A percentile compares a stretch with the other conserved stretches of the same genome.
Evolutionary conservation across 2,113 vertebrate species (phyloP).

Genomic region (Connochaetes taurinus): DNA sequence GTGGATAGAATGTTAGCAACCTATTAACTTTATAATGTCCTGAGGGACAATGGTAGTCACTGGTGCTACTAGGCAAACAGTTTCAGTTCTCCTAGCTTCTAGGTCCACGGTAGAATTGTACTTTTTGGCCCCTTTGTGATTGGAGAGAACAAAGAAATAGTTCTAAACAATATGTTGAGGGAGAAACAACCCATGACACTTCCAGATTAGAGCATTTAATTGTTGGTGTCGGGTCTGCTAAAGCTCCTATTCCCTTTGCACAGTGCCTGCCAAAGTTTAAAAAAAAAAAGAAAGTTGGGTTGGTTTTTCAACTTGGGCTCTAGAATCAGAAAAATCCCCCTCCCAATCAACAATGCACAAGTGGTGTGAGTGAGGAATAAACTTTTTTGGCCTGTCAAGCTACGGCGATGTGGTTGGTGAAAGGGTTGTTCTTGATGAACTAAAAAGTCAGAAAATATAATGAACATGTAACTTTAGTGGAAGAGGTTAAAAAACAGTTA

Average conservation of each 20-base stretch:
- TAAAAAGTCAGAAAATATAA: neutral
- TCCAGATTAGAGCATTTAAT: neutral
- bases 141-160: neutral
- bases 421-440: neutral
- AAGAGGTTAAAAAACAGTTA: neutral
- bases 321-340: neutral
- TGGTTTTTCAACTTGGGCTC: neutral
- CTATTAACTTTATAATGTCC: neutral
- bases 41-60: neutral
- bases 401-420: neutral
- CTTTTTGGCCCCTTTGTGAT: neutral
- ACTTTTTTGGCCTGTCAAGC: neutral
- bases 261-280: neutral
- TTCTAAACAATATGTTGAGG: neutral
- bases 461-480: neutral
- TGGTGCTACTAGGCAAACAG: neutral
- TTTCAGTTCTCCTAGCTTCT: neutral
- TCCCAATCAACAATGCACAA: neutral
- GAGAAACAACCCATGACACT: neutral
- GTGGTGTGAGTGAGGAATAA: neutral
- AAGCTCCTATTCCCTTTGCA: neutral
- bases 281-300: neutral
- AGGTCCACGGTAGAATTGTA: neutral
- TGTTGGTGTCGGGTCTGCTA: neutral
- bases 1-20: neutral